Evolutionary conservation across 2,797 vertebrate genomes (phyloP).

Genomic region (Cuculus canorus): DNA sequence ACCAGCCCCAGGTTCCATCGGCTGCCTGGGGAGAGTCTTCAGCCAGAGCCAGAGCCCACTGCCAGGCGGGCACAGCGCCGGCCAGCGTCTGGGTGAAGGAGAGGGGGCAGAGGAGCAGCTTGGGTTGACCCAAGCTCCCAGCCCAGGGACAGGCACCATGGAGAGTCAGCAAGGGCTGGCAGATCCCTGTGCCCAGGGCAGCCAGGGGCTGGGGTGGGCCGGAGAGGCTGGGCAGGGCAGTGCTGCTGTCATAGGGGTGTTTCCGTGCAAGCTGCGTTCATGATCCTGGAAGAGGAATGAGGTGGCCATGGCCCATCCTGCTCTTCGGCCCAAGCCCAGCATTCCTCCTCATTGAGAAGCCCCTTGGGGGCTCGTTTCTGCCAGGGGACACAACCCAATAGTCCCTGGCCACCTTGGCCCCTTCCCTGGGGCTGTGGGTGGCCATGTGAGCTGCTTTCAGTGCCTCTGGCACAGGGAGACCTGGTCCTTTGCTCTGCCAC

Average conservation of each 20-base stretch:
- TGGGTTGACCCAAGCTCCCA: not conserved
- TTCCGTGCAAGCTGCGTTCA: not conserved
- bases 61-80: too few relatives aligned
- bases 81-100: not conserved
- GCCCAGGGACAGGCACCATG: too few relatives aligned
- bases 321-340: not conserved
- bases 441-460: too few relatives aligned
- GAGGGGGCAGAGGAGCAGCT: not conserved
- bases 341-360: not conserved
- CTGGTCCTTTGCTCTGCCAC: not conserved
- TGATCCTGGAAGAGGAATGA: not conserved
- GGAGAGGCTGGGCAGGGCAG: not conserved
- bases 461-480: too few relatives aligned
- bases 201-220: not conserved
- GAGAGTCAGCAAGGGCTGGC: not conserved
- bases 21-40: not conserved
- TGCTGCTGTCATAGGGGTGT: not conserved
- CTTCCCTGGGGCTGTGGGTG: too few relatives aligned
- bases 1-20: not conserved
- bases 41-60: not conserved
- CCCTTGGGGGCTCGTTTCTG: not conserved
- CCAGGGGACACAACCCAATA: too few relatives aligned
- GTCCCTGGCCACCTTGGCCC: too few relatives aligned
- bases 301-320: too few relatives aligned
- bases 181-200: not conserved